A percentile compares a stretch with the other conserved stretches of the same genome.
Conservation (phyloP, 2,888 invertebrate genomes). For the Trimorus sp. region DNA sequence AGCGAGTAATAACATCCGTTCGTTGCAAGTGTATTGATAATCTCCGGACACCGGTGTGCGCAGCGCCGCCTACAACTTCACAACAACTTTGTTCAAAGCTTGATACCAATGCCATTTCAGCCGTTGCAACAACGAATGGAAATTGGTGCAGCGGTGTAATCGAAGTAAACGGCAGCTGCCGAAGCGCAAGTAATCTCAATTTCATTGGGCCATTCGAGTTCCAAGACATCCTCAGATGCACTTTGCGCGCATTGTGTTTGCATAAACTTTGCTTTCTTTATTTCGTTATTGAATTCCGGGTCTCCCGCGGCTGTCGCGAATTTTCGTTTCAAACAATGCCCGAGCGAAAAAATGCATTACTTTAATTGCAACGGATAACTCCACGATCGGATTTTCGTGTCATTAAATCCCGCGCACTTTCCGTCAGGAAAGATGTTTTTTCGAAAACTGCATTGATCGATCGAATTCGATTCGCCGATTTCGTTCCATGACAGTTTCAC, state of each 20-base stretch:
- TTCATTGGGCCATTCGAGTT: slow-evolving; percentile 50
- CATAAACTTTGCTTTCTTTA: slow-evolving; percentile 32
- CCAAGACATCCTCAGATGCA: slow-evolving; percentile 28
- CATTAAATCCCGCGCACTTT: no score
- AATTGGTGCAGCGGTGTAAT: slow-evolving; percentile 53
- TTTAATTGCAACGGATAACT: not conserved
- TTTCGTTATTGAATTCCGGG: slow-evolving; percentile 24
- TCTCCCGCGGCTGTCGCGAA: not conserved
- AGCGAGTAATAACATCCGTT: slow-evolving; percentile 43
- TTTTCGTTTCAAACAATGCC: no score
- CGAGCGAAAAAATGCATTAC: not conserved
- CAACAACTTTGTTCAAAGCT: slow-evolving; percentile 57
- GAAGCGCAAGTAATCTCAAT: slow-evolving; percentile 58
- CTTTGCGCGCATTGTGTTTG: slow-evolving; percentile 35
- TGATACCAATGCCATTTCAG: slow-evolving; percentile 49
- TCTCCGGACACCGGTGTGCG: slow-evolving; percentile 37
- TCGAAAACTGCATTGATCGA: no score
- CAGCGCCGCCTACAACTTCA: slow-evolving; percentile 36
- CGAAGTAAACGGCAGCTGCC: slow-evolving; percentile 59
- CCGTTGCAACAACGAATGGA: slow-evolving; percentile 45
- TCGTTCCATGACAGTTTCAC: no score
- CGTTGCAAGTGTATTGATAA: slow-evolving; percentile 45
- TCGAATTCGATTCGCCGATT: no score
- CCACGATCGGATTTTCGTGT: no score
- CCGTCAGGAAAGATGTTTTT: no score